A percentile compares a stretch with the other conserved stretches of the same genome.
Evolutionary conservation across 2,797 vertebrate genomes (phyloP).

Genomic region (Molossus molossus): DNA sequence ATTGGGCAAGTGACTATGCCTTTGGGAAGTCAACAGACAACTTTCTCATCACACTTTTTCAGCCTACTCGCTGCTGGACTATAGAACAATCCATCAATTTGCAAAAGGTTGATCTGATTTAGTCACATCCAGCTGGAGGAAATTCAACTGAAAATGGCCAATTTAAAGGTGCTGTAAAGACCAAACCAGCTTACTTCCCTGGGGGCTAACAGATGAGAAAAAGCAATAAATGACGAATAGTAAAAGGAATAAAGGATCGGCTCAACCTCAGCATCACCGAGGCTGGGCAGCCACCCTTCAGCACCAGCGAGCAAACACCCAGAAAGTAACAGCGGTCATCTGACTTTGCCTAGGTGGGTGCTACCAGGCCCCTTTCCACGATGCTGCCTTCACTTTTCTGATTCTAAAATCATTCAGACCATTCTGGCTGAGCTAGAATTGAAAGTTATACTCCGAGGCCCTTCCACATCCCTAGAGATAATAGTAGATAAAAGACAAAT

Average conservation of each 20-base stretch:
- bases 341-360: not conserved
- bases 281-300: not conserved
- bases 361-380: not conserved
- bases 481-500: not conserved
- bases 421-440: not conserved
- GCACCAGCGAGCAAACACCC: not conserved
- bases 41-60: not conserved
- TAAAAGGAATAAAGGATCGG: not conserved
- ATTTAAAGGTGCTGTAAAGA: slow-evolving; percentile 65
- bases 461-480: not conserved
- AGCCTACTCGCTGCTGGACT: slow-evolving; percentile 27
- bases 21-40: not conserved
- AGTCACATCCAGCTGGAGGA: slow-evolving; percentile 26
- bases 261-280: not conserved
- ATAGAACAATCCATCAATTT: slow-evolving; percentile 62
- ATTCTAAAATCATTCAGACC: not conserved
- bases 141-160: slow-evolving; percentile 69
- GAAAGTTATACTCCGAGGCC: not conserved
- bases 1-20: not conserved
- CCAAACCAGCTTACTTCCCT: not conserved
- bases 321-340: not conserved
- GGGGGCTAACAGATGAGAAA: not conserved
- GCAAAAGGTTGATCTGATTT: slow-evolving; percentile 58
- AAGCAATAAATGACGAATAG: slow-evolving; percentile 28
- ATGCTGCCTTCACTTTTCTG: not conserved